A percentile compares a stretch with the other conserved stretches of the same genome.
These are phyloP conservation scores for Drosophila parthenogenetica DNA, from an alignment of 2,888 invertebrate species.

Conservation along the genomic window DNA sequence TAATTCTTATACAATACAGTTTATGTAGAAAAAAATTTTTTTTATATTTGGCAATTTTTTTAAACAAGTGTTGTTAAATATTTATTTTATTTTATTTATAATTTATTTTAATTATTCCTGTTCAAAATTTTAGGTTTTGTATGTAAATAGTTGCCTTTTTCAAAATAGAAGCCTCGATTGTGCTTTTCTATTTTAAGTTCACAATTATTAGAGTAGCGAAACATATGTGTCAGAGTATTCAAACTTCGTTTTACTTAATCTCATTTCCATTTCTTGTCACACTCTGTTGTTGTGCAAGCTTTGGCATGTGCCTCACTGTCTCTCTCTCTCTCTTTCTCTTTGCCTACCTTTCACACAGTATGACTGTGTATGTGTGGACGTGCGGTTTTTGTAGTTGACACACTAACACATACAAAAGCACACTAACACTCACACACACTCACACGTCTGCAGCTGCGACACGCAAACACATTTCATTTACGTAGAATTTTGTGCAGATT, in stretches of 20 bases:
- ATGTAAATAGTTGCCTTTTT: too few relatives aligned
- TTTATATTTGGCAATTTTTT: too few relatives aligned
- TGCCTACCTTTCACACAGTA: not conserved
- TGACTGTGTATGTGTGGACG: constrained; percentile 45
- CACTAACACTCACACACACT: constrained; percentile 27
- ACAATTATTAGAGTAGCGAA: not conserved
- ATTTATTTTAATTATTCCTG: too few relatives aligned
- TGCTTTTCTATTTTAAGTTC: not conserved
- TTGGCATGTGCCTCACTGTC: constrained; percentile 57
- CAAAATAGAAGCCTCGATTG: too few relatives aligned
- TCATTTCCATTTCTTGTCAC: constrained; percentile 37
- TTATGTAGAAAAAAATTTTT: too few relatives aligned
- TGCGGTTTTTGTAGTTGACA: constrained; percentile 78
- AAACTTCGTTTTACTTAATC: not conserved
- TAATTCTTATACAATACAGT: too few relatives aligned
- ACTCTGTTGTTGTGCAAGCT: constrained; percentile 51
- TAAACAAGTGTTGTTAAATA: too few relatives aligned
- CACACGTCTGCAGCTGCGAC: constrained; percentile 47
- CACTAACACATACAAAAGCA: constrained; percentile 62
- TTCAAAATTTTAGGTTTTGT: too few relatives aligned
- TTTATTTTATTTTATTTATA: too few relatives aligned
- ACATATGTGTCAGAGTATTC: constrained; percentile 14
- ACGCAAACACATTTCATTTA: constrained; percentile 79
- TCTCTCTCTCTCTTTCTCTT: not conserved
- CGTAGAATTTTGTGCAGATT: constrained; percentile 73